Base-by-base conservation (phyloP, 2,113 vertebrate species). In the Oenanthe oenanthe region DNA sequence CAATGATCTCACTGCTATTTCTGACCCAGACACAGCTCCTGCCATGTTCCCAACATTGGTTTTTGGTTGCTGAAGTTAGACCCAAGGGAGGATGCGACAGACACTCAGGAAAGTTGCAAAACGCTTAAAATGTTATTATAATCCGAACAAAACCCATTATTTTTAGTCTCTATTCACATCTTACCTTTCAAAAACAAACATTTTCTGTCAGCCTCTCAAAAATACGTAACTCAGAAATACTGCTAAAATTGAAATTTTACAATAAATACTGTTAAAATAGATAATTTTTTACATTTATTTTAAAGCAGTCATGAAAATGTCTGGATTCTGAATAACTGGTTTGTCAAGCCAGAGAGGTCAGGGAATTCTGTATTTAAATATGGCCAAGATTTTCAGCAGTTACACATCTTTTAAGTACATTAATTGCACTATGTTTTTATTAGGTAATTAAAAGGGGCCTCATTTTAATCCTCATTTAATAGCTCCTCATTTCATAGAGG, bases 391-490 rank as follows among this genome's bases (percentile, higher is more conserved):
- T 89, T 80, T 58, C 76, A 90, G 56, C 71, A 60, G 71, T 14
- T 66, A 93, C 32, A 66, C 56, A 76, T 51, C 67, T 65, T 88
- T 67, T 74, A 80, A 92, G 74, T 21, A 76, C 13, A 42, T 73
- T 75, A 82, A 88, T 62, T 77, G 56, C 38, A 75, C 79, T 25
- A 29, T 42, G 9, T 8, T 94, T 89, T 89, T 84, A 93, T 71
- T 75, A 63, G 43, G 13, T 74, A 56, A 90, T 82, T 83, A 92
- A 88, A 70, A 92, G 54, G 18, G 47, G 10, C 31, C 63, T 89
- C 12, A 53, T 66, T 88, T 94, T 83, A 92, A 88, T 80, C 47
- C 76, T 78, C 48, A 50, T 87, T 89, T 91, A 89, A 91, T 77
- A 94, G 82, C 32, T 70, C 15, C 76, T 61, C 31, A 50, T 75